phyloP scores from a whole-genome alignment of 2,797 vertebrate species.

The Denticeps clupeoides region DNA sequence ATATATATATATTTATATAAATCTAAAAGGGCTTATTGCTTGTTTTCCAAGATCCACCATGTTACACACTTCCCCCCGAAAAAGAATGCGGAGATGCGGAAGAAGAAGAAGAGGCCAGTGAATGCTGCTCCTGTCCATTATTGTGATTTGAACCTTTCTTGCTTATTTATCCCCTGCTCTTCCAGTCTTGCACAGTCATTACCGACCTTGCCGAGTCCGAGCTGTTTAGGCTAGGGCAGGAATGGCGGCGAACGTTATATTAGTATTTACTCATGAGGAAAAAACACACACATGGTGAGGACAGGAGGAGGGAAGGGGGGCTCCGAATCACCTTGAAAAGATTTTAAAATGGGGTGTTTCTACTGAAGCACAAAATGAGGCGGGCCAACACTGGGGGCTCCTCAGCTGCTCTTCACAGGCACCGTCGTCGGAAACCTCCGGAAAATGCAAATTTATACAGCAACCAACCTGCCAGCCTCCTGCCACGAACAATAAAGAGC shows the following conservation, averaged over 20 bases:
- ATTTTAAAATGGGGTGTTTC: not conserved
- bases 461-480: not conserved
- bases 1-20: slow-evolving; percentile 22
- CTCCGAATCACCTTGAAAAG: not conserved
- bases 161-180: no score
- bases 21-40: no score
- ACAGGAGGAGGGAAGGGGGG: not conserved
- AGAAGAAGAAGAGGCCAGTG: no score
- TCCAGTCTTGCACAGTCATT: no score
- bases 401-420: not conserved
- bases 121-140: no score
- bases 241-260: not conserved
- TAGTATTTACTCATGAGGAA: not conserved
- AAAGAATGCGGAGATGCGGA: no score
- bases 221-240: not conserved
- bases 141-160: no score
- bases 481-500: not conserved
- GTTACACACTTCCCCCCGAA: no score
- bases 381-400: not conserved
- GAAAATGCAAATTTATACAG: not conserved
- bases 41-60: no score
- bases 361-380: not conserved
- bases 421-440: not conserved
- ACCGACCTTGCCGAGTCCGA: no score
- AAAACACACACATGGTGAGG: not conserved